A percentile compares a stretch with the other conserved stretches of the same genome.
Conservation (phyloP, 2,888 invertebrate genomes). For the Prosopocoilus inquinatus region DNA sequence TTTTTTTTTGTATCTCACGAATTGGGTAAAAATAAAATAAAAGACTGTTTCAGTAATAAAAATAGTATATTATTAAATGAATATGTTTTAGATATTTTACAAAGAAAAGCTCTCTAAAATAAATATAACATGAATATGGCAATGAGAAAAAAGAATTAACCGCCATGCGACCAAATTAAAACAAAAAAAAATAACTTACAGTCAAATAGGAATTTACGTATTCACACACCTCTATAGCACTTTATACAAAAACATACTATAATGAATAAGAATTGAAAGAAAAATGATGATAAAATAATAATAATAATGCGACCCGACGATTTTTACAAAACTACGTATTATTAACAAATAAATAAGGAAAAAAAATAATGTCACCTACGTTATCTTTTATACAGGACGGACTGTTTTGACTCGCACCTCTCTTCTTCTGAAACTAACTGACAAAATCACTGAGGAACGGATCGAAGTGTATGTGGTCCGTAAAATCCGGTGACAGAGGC, state of each 20-base stretch:
- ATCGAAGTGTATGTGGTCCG: slow-evolving; percentile 45
- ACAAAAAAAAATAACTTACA: slow-evolving; percentile 2
- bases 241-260: slow-evolving; percentile 5
- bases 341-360: slow-evolving; percentile 22
- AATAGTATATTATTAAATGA: slow-evolving; percentile 11
- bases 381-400: slow-evolving; percentile 14
- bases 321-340: slow-evolving; percentile 23
- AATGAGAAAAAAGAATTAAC: background rate
- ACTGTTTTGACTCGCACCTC: slow-evolving; percentile 12
- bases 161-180: background rate
- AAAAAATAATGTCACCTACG: slow-evolving; percentile 5
- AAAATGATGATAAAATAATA: slow-evolving; percentile 2
- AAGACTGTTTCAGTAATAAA: slow-evolving; percentile 1
- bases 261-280: background rate
- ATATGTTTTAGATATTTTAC: slow-evolving; percentile 12
- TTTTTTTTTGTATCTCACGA: too few relatives aligned
- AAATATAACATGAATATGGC: slow-evolving; percentile 7
- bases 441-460: slow-evolving; percentile 41
- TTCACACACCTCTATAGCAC: slow-evolving; percentile 8
- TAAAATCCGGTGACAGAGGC: slow-evolving; percentile 44
- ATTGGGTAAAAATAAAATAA: background rate
- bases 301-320: background rate
- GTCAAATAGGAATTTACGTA: slow-evolving; percentile 12
- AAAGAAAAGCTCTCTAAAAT: slow-evolving; percentile 10
- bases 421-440: slow-evolving; percentile 31